Evolutionary conservation across 2,113 vertebrate species (phyloP).

Genomic region (Mormyrus iriodes): DNA sequence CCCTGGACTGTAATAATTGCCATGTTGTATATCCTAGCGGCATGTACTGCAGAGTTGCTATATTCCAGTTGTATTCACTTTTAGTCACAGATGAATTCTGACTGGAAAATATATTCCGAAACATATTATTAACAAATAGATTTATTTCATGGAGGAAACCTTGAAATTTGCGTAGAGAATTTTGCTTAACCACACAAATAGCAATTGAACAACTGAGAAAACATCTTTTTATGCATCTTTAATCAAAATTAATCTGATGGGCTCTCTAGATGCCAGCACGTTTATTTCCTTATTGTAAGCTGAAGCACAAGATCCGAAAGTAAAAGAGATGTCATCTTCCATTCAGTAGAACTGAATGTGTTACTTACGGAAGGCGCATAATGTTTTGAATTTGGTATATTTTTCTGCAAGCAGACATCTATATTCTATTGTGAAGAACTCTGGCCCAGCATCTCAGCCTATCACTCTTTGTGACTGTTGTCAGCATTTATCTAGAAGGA

Average conservation of each 20-base stretch:
- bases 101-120: background rate
- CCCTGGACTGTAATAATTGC: background rate
- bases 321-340: background rate
- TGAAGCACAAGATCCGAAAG: background rate
- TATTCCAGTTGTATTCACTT: background rate
- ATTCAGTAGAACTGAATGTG: background rate
- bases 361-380: conserved; percentile 1
- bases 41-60: background rate
- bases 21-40: background rate
- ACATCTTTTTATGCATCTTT: background rate
- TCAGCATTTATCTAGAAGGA: conserved; percentile 20
- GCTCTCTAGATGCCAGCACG: background rate
- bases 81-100: background rate
- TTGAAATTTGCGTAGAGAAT: background rate
- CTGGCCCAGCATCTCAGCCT: background rate
- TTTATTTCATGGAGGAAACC: background rate
- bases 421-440: background rate
- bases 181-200: background rate
- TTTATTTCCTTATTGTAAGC: background rate
- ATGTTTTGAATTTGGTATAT: background rate
- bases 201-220: background rate
- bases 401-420: background rate
- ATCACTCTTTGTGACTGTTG: conserved; percentile 16
- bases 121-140: background rate
- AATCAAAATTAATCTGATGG: background rate